Base-by-base conservation (phyloP, 1,140 invertebrate species). In the Triops longicaudatus region DNA sequence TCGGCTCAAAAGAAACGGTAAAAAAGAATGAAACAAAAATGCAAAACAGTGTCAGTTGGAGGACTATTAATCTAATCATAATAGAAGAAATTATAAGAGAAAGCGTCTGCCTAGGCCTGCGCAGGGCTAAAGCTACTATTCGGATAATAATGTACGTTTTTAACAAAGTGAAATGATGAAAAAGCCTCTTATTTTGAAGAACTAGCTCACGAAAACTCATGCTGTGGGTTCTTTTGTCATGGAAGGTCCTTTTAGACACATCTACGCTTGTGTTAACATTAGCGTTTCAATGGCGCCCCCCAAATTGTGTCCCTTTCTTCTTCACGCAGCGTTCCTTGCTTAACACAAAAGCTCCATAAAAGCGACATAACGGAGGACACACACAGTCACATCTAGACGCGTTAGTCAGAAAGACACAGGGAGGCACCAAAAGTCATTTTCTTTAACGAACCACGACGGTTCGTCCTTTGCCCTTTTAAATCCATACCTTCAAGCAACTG, bases 211-310 rank as follows among this genome's bases (percentile, higher is more conserved):
- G 50, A 63, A 63, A 17, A 63, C 50, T 63, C 50, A 37, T 7
- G 50, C 22, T 63, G 50, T 9, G 50, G 50, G 50, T 63, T 63
- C 50, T 63, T 37, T 63, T 63, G 50, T 63, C 22, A 63, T 63
- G 50, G 50, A 22, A 22, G 50, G 50, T 6, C 14, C 17, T 22
- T 22, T 63, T 63, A 63, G 50, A 63, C 50, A 63, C 50, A 63
- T 63, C 50, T 14, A 63, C 14, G 50, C 50, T 63, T 63, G 50
- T 63, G 50, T 63, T 37, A 63, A 63, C 50, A 63, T 63, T 63
- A 63, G 50, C 17, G 50, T 63, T n/a, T 63, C 22, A 63, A n/a
- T 63, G 50, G 17, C 31, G 31, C 10, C 22, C 50, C 22, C 17
- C 14, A 63, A 63, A 63, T 63, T 63, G 50, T 63, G 17, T 22